A percentile compares a stretch with the other conserved stretches of the same genome.
Evolutionary conservation across 2,113 vertebrate species (phyloP).

Genomic region (Ranitomeya variabilis): DNA sequence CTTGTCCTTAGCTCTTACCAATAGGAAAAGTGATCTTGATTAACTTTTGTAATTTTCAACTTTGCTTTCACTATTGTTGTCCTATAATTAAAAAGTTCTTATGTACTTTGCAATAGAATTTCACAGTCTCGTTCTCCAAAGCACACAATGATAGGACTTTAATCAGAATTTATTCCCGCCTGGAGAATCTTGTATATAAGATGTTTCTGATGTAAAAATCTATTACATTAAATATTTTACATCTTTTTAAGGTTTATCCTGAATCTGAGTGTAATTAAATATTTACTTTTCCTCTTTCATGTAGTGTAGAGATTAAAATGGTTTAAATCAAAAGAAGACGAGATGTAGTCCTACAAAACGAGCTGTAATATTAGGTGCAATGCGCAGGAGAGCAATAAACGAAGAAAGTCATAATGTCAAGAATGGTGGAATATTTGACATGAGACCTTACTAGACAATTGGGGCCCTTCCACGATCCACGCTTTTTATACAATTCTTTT

Average conservation of each 20-base stretch:
- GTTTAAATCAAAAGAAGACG: slow-evolving; percentile 1
- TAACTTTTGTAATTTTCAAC: background rate
- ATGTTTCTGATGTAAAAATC: background rate
- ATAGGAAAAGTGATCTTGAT: background rate
- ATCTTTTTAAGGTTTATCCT: slow-evolving; percentile 16
- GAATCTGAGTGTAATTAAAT: slow-evolving; percentile 6
- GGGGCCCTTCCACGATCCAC: too few relatives aligned
- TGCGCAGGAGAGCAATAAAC: background rate
- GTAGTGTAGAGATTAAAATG: slow-evolving; percentile 28
- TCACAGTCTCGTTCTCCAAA: background rate
- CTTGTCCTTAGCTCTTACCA: background rate
- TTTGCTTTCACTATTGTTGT: background rate
- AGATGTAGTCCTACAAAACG: background rate
- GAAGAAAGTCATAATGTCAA: background rate
- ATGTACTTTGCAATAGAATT: background rate
- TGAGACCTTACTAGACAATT: background rate
- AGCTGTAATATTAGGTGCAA: background rate
- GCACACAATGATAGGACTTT: background rate
- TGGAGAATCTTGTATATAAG: background rate
- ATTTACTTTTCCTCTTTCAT: slow-evolving; percentile 41
- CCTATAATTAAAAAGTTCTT: background rate
- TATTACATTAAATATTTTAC: slow-evolving; percentile 25
- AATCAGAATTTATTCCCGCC: background rate
- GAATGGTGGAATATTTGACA: background rate
- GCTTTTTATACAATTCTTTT: background rate